Percentiles rank a stretch among this genome's conserved stretches.
Conservation (phyloP, 2,888 invertebrate genomes). For the Lithophane leautieri region DNA sequence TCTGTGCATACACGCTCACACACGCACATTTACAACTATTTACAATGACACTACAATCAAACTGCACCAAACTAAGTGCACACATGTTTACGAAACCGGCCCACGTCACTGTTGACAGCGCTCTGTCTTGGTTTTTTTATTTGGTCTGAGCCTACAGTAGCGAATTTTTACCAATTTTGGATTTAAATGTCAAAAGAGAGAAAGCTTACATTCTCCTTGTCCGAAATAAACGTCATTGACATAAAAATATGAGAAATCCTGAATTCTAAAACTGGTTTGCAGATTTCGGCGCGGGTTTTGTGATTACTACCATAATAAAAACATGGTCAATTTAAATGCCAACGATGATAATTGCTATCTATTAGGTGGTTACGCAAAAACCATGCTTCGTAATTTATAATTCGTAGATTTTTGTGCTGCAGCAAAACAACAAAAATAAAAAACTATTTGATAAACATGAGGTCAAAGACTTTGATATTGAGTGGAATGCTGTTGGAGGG, state of each 20-base stretch:
- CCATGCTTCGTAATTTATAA: constrained; percentile 23
- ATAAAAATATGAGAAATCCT: constrained; percentile 44
- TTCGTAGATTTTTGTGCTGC: constrained; percentile 15
- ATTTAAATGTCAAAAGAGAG: constrained; percentile 47
- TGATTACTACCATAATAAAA: constrained; percentile 30
- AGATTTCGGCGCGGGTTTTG: constrained; percentile 12
- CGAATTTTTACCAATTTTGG: not conserved
- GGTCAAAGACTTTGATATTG: constrained; percentile 40
- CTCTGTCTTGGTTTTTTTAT: too few relatives aligned
- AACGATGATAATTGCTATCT: constrained; percentile 36
- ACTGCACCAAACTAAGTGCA: too few relatives aligned
- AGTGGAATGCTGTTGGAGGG: constrained; percentile 9
- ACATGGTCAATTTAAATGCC: constrained; percentile 45
- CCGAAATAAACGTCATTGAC: constrained; percentile 24
- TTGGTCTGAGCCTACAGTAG: too few relatives aligned
- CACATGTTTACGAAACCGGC: too few relatives aligned
- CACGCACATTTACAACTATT: too few relatives aligned
- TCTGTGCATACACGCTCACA: too few relatives aligned
- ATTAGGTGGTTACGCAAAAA: constrained; percentile 36
- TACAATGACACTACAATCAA: too few relatives aligned
- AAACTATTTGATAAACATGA: not conserved
- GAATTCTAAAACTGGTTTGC: constrained; percentile 46
- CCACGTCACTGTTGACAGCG: too few relatives aligned
- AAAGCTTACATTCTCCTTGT: constrained; percentile 42
- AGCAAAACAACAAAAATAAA: constrained; percentile 8